A percentile compares a stretch with the other conserved stretches of the same genome.
phyloP scores from a whole-genome alignment of 2,888 invertebrate species.

The Metopia argyrocephala region DNA sequence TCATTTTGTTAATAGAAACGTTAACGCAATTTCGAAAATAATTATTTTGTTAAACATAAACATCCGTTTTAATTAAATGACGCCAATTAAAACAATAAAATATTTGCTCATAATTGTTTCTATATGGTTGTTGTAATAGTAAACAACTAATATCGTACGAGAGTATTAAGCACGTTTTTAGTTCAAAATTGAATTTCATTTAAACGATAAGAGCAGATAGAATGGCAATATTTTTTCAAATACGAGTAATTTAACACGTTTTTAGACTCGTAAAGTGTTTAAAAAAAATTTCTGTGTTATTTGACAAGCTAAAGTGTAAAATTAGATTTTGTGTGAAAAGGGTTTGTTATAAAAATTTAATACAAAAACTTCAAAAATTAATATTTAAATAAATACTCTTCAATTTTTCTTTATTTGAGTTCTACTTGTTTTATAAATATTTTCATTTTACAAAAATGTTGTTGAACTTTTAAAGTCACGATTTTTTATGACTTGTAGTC shows the following conservation, averaged over 20 bases:
- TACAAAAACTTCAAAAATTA: no score
- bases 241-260: conserved; percentile 56
- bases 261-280: no score
- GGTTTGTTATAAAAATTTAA: conserved; percentile 2
- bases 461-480: conserved; percentile 76
- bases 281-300: conserved; percentile 17
- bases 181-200: conserved; percentile 29
- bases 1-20: conserved; percentile 58
- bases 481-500: conserved; percentile 66
- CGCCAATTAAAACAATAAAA: conserved; percentile 3
- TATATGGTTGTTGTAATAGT: neutral
- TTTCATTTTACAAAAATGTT: conserved; percentile 68
- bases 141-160: neutral
- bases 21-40: conserved; percentile 59
- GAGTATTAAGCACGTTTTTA: conserved; percentile 42
- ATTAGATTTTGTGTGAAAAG: no score
- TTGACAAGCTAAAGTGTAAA: no score
- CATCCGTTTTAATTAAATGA: conserved; percentile 53
- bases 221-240: conserved; percentile 8
- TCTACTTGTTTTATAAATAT: neutral
- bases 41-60: conserved; percentile 62
- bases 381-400: no score
- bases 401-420: no score
- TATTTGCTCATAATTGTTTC: neutral
- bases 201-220: neutral